Evolutionary conservation across 1,140 invertebrate species (phyloP).

Genomic region (Halesus radiatus): DNA sequence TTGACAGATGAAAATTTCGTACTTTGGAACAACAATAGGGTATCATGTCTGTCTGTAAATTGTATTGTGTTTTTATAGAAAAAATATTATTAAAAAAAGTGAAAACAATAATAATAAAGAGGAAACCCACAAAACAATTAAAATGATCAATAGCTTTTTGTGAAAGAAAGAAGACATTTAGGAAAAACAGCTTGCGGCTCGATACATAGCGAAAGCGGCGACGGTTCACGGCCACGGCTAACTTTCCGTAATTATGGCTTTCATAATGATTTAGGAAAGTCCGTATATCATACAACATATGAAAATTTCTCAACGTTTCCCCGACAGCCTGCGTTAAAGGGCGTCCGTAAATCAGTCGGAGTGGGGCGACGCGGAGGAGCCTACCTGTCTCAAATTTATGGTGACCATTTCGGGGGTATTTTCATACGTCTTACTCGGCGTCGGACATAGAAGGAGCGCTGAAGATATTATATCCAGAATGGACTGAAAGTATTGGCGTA

Average conservation of each 20-base stretch:
- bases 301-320: conserved; percentile 23
- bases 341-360: conserved; percentile 11
- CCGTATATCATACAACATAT: conserved; percentile 7
- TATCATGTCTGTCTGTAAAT: too few relatives aligned
- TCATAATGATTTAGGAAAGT: conserved; percentile 6
- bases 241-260: background rate
- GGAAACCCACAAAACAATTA: too few relatives aligned
- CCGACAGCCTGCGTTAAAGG: conserved; percentile 6
- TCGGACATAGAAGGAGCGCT: background rate
- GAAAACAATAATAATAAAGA: too few relatives aligned
- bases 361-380: background rate
- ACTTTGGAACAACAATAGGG: too few relatives aligned
- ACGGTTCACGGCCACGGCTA: background rate
- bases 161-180: too few relatives aligned
- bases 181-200: too few relatives aligned
- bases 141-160: too few relatives aligned
- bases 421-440: conserved; percentile 26
- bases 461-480: conserved; percentile 24
- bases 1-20: too few relatives aligned
- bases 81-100: too few relatives aligned
- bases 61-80: too few relatives aligned
- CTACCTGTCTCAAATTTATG: conserved; percentile 39
- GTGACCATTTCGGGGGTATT: conserved; percentile 42
- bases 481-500: conserved; percentile 12
- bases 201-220: too few relatives aligned